These are phyloP conservation scores for Catocala nupta DNA, from an alignment of 2,888 invertebrate genomes.

Conservation along the genomic window DNA sequence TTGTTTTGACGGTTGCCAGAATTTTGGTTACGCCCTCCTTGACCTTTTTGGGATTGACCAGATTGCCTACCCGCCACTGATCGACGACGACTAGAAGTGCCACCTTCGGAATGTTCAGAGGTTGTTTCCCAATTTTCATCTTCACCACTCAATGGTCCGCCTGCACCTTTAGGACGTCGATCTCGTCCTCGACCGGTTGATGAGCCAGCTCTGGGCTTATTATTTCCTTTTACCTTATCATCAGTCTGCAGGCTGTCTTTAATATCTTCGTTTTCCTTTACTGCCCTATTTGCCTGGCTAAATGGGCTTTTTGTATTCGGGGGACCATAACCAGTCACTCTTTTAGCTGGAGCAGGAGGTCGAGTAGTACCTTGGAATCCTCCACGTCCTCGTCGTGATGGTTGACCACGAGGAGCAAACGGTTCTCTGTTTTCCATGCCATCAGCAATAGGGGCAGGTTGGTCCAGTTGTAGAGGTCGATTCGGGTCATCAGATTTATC, in stretches of 20 bases:
- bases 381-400: conserved; percentile 94
- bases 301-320: conserved; percentile 93
- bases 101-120: conserved; percentile 92
- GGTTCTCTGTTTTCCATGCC: conserved; percentile 88
- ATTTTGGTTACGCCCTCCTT: conserved; percentile 74
- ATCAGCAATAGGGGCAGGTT: conserved; percentile 58
- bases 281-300: conserved; percentile 80
- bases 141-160: conserved; percentile 79
- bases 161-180: conserved; percentile 73
- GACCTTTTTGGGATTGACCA: conserved; percentile 67
- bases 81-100: conserved; percentile 67
- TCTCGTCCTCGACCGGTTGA: conserved; percentile 86
- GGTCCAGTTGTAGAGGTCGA: conserved; percentile 61
- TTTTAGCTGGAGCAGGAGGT: conserved; percentile 85
- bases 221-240: conserved; percentile 90
- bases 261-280: conserved; percentile 75
- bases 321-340: conserved; percentile 93
- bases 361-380: conserved; percentile 79
- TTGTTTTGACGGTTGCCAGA: conserved; percentile 71
- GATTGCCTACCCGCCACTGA: conserved; percentile 67
- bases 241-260: conserved; percentile 78
- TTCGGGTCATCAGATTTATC: conserved; percentile 86
- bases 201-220: conserved; percentile 90
- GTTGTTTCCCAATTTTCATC: conserved; percentile 94
- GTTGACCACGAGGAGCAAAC: conserved; percentile 95